Evolutionary conservation across 1,140 invertebrate species (phyloP), one percentile per base, ranked within the genome.

Genomic region (Drosophila sechellia): DNA sequence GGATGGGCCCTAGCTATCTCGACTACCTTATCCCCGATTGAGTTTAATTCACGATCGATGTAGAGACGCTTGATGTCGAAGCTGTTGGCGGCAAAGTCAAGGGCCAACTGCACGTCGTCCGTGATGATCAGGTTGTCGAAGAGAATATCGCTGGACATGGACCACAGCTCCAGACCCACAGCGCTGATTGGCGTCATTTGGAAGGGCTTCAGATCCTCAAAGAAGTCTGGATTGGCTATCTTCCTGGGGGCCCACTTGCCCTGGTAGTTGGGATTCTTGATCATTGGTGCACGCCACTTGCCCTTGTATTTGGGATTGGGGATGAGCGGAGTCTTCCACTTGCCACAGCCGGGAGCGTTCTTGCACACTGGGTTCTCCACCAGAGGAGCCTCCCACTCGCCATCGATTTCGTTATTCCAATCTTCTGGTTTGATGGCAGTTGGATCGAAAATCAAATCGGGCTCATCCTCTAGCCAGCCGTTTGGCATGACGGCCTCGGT

Each of bases 341-440:
- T 93, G 2, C 99, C 99, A 94, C 99, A 99, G 4, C 99, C 98
- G 4, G 96, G 94, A 10, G 95, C 96, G 69, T 95, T 94, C 77
- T 94, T 94, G 92, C 98, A 99, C n/a, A 94, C 94, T 0, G 98
- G 97, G 93, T 99, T 99, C 65, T 95, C 94, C 34, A 99, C 95
- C 54, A 98, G 93, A 0, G 98, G 97, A 17, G 99, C 95, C 93
- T 99, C 99, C 98, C 98, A 99, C 92, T 97, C 96, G 0, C 99
- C 99, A 93, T 99, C 99, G 96, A 99, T 99, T 75, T 99, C 98
- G 49, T 96, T 95, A 93, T 99, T 98, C 98, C 98, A 99, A 92
- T 99, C 98, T 1, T 95, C 94, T 0, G 98, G 98, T 93, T 98
- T 98, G 35, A 94, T 93, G 8, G 98, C 96, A 45, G 95, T 95